Evolutionary conservation across 2,113 vertebrate species (phyloP), one percentile per base, ranked within the genome.

Genomic region (Pavo muticus): DNA sequence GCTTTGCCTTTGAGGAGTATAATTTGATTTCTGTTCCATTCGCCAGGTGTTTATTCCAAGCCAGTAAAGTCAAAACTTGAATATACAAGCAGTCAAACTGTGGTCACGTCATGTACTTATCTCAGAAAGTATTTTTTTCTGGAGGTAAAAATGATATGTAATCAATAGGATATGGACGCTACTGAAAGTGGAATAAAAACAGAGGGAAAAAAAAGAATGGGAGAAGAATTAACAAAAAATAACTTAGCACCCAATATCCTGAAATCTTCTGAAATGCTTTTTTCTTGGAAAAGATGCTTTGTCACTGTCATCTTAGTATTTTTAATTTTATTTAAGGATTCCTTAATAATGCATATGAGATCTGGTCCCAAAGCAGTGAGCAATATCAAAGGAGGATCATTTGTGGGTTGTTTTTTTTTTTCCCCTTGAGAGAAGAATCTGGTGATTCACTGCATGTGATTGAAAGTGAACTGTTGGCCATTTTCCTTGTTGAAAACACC

Each of bases 1-100:
- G 45, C 57, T 90, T 92, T 93, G 84, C 90, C 81, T 87, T 91
- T 93, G 89, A 91, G 87, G 86, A 90, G 71, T 92, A 75, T 94
- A 90, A 94, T 96, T 95, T 91, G 69, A 52, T 93, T 92, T 95
- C 37, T 95, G 32, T 96, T 96, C 71, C 30, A 23, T 84, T 95
- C 3, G 39, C 52, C 65, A 29, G 11, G n/a, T 94, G 63, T 94
- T 93, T 95, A 94, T 97, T 96, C 84, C 72, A 94, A 92, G 76
- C 88, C 65, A 84, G 81, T 91, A 82, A 92, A 93, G 90, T 96
- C 52, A 97, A 76, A 93, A 88, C 90, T 73, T 65, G 25, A 95
- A 80, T 72, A 37, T 4, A 30, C 45, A 94, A 79, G 57, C 35
- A 23, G 56, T 92, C 92, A 91, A 93, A 92, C 2, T 19, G 77